Base-by-base conservation (phyloP, 2,797 vertebrate genomes). In the Alectoris magna region DNA sequence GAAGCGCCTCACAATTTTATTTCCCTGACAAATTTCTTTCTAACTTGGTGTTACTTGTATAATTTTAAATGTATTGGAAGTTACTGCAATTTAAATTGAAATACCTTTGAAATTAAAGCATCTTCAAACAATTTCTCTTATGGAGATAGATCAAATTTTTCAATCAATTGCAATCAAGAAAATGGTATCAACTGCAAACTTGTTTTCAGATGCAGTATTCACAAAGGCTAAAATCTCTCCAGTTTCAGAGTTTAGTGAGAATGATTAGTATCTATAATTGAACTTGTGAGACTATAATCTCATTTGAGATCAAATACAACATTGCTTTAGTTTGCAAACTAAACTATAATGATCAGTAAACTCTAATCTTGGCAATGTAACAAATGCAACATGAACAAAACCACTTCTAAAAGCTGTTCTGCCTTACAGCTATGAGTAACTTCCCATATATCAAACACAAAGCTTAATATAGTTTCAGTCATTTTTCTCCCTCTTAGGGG, bases 301-400 rank as follows among this genome's bases (percentile, higher is more conserved):
- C 90, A 91, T 95, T 93, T 96, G 95, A 95, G 88, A 96, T 95
- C 95, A 95, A 94, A 90, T 83, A 87, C 63, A 71, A 49, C 49
- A 46, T 59, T n/a, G 36, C 74, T 96, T 90, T 84, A 70, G 59
- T 93, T 91, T 89, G 76, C 44, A 95, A 93, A 77, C 27, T 49
- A 49, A 88, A 80, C 58, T 43, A 22, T 64, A 87, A 43, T 16
- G 66, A 58, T 92, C 38, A 83, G 69, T 95, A 93, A 95, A 93
- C 88, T 95, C 79, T 75, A 43, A 64, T 83, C 84, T 91, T 97
- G 96, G 95, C 96, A 97, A 22, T 8, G 56, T 87, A 91, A 95
- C 96, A 96, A 96, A 62, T 91, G 60, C 84, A 92, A 88, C 92
- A 95, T 94, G 91, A 95, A 95, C 93, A 95, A 96, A 94, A 93